phyloP scores from a whole-genome alignment of 2,888 invertebrate species.

The Pediacus dermestoides region DNA sequence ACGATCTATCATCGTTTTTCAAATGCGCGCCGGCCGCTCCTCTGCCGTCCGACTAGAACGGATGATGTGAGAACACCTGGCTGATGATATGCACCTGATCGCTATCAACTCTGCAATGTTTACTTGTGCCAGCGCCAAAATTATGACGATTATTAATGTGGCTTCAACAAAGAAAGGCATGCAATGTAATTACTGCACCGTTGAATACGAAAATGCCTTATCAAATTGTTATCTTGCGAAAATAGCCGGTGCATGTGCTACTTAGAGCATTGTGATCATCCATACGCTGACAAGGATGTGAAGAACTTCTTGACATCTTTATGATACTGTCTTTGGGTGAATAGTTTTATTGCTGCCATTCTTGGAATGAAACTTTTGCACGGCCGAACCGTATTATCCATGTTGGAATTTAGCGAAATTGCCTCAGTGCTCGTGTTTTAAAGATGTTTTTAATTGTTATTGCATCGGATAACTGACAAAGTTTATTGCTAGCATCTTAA shows the following conservation, averaged over 20 bases:
- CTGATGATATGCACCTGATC: constrained; percentile 30
- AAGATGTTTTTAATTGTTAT: constrained; percentile 19
- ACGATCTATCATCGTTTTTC: constrained; percentile 26
- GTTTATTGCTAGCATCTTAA: too few species aligned
- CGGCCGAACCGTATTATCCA: constrained; percentile 13
- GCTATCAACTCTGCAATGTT: constrained; percentile 25
- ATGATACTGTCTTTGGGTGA: constrained; percentile 20
- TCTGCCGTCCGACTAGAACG: constrained; percentile 7
- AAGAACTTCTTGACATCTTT: constrained; percentile 26
- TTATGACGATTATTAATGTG: constrained; percentile 31
- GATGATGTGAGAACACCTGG: constrained; percentile 15
- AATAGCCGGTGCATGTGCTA: too few species aligned
- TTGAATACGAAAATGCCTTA: too few species aligned
- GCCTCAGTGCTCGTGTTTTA: constrained; percentile 19
- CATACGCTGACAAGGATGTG: constrained; percentile 22
- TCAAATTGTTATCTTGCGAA: too few species aligned
- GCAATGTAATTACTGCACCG: constrained; percentile 6
- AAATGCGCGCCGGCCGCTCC: constrained; percentile 31
- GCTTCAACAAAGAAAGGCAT: constrained; percentile 7
- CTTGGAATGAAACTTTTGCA: constrained; percentile 21
- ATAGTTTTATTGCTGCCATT: constrained; percentile 22
- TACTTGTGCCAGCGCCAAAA: constrained; percentile 32
- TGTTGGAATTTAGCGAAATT: constrained; percentile 18
- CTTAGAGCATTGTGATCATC: too few species aligned
- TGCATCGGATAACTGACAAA: too few species aligned